Conservation (phyloP, 2,888 invertebrate genomes). For the Noctua fimbriata region DNA sequence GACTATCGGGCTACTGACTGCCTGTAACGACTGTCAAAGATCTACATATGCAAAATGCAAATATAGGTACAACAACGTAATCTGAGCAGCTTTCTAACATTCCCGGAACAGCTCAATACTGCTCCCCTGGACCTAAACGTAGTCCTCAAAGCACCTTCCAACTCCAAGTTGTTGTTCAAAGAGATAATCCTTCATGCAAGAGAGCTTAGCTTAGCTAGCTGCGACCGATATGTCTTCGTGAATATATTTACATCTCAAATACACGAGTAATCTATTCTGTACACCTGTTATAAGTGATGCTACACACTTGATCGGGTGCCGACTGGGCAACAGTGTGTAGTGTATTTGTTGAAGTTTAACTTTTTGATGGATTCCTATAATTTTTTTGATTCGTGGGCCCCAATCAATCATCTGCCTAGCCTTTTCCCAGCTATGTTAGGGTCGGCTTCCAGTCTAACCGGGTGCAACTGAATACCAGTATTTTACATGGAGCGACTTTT, state of each 20-base stretch:
- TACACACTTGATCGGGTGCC: neutral
- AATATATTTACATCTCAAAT: constrained; percentile 46
- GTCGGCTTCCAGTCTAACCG: too few relatives aligned
- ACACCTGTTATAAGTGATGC: constrained; percentile 11
- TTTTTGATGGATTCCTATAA: neutral
- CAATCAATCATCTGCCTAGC: neutral
- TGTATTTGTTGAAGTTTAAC: neutral
- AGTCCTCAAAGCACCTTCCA: neutral
- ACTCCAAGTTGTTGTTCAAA: constrained; percentile 16
- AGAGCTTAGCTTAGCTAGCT: constrained; percentile 7
- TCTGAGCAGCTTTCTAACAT: neutral
- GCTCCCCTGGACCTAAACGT: neutral
- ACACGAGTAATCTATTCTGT: constrained; percentile 33
- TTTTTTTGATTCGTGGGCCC: neutral
- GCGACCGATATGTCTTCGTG: constrained; percentile 27
- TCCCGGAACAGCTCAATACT: neutral
- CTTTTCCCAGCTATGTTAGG: too few relatives aligned
- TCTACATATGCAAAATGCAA: too few relatives aligned
- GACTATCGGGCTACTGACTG: too few relatives aligned
- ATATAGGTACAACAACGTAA: neutral
- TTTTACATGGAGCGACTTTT: too few relatives aligned
- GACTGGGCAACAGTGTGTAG: neutral
- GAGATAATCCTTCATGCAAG: constrained; percentile 35
- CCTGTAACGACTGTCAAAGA: too few relatives aligned
- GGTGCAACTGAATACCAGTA: too few relatives aligned